These are phyloP conservation scores for Seriola dumerili DNA, from an alignment of 2,113 vertebrate species.

Conservation along the genomic window DNA sequence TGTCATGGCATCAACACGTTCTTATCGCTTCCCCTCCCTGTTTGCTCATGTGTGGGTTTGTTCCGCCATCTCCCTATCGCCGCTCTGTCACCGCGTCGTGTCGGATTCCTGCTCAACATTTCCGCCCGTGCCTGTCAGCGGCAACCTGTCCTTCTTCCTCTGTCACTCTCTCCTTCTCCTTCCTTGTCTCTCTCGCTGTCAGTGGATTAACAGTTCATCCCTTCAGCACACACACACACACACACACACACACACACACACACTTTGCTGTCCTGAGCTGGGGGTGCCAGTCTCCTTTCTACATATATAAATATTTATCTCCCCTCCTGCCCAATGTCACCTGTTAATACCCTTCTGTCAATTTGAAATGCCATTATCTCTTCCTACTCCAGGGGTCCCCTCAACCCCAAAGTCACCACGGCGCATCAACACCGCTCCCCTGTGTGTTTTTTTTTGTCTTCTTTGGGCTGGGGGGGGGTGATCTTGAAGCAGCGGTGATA, in stretches of 20 bases:
- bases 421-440: slow-evolving; percentile 34
- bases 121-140: slow-evolving; percentile 59
- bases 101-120: slow-evolving; percentile 49
- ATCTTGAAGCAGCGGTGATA: slow-evolving; percentile 20
- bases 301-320: slow-evolving; percentile 76
- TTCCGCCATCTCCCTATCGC: slow-evolving; percentile 53
- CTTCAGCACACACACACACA: background rate
- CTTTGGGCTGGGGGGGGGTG: background rate
- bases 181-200: slow-evolving; percentile 57
- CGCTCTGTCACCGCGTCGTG: slow-evolving; percentile 57
- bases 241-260: background rate
- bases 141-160: slow-evolving; percentile 33
- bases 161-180: slow-evolving; percentile 45
- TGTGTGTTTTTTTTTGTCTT: background rate
- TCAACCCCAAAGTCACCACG: slow-evolving; percentile 56
- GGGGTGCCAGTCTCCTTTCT: slow-evolving; percentile 64
- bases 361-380: slow-evolving; percentile 58
- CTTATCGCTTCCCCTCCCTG: slow-evolving; percentile 49
- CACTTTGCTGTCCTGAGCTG: slow-evolving; percentile 41
- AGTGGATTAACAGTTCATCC: slow-evolving; percentile 63
- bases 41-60: slow-evolving; percentile 56
- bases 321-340: slow-evolving; percentile 66
- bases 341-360: slow-evolving; percentile 73
- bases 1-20: slow-evolving; percentile 23
- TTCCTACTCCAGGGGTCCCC: slow-evolving; percentile 57